Evolutionary conservation across 53 echinoderm and acorn worm genomes (phyloP).

Genomic region (Arbacia lixula): DNA sequence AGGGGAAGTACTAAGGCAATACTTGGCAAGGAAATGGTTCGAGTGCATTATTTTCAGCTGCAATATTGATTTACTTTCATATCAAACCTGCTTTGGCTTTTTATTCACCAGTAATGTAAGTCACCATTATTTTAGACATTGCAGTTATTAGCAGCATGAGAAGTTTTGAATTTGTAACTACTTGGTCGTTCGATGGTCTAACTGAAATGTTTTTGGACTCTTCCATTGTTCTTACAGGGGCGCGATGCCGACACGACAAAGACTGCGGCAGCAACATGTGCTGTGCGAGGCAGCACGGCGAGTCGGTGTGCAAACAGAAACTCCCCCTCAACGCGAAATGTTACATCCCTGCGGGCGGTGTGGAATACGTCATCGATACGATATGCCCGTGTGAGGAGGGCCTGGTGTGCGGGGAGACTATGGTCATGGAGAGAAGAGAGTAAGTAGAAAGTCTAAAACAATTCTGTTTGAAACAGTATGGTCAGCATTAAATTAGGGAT

Average conservation of each 20-base stretch:
- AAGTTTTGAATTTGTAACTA: not conserved
- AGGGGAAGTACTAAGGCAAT: too few species aligned
- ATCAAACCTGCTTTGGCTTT: too few species aligned
- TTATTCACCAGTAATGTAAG: too few species aligned
- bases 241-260: slow-evolving; percentile 87
- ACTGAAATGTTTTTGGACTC: slow-evolving; percentile 5
- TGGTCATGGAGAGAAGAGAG: slow-evolving; percentile 60
- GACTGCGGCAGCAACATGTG: slow-evolving; percentile 84
- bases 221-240: slow-evolving; percentile 67
- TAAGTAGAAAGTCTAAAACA: slow-evolving; percentile 63
- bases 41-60: too few species aligned
- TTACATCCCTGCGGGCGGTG: slow-evolving; percentile 90
- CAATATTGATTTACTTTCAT: too few species aligned
- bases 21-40: too few species aligned
- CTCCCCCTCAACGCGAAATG: slow-evolving; percentile 83
- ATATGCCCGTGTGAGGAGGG: slow-evolving; percentile 95
- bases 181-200: not conserved
- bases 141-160: too few species aligned
- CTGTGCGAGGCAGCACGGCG: slow-evolving; percentile 97
- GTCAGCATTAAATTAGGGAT: not conserved
- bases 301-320: slow-evolving; percentile 91
- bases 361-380: slow-evolving; percentile 92
- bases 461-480: not conserved
- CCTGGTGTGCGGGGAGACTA: slow-evolving; percentile 76
- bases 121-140: too few species aligned